Evolutionary conservation across 2,888 invertebrate species (phyloP).

Genomic region (Lycia hirtaria): DNA sequence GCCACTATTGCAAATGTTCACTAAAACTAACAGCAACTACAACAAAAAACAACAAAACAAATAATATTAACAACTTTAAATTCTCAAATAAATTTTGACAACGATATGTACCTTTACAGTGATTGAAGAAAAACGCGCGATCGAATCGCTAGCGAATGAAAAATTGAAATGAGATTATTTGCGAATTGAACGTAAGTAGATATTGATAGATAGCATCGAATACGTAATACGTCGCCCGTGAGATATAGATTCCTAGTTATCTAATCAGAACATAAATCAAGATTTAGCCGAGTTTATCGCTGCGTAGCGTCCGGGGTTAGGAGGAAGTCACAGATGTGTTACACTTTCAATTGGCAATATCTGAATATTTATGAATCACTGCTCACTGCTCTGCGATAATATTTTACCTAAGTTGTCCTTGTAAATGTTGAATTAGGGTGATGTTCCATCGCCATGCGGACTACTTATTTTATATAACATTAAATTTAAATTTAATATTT

Average conservation of each 20-base stretch:
- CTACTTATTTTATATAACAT: too few species aligned
- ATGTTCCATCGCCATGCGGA: too few species aligned
- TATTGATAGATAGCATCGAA: not conserved
- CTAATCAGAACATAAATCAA: conserved; percentile 39
- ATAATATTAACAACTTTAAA: too few species aligned
- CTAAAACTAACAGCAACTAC: too few species aligned
- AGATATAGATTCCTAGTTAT: conserved; percentile 31
- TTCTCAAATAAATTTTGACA: not conserved
- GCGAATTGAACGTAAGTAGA: conserved; percentile 20
- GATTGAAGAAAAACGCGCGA: conserved; percentile 10
- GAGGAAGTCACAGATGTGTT: not conserved
- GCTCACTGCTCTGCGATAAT: too few species aligned
- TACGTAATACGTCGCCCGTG: conserved; percentile 5
- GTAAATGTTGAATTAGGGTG: too few species aligned
- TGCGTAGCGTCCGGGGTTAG: conserved; percentile 19
- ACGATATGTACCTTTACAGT: conserved; percentile 11
- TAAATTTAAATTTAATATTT: too few species aligned
- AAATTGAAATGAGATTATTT: conserved; percentile 23
- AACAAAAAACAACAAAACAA: too few species aligned
- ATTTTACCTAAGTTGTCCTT: too few species aligned
- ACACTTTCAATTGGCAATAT: not conserved
- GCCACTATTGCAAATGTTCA: not conserved
- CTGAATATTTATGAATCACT: too few species aligned
- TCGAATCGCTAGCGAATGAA: conserved; percentile 9
- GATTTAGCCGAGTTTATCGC: conserved; percentile 21